phyloP scores from a whole-genome alignment of 2,797 vertebrate genomes.

The Orientallactaga sibirica region DNA sequence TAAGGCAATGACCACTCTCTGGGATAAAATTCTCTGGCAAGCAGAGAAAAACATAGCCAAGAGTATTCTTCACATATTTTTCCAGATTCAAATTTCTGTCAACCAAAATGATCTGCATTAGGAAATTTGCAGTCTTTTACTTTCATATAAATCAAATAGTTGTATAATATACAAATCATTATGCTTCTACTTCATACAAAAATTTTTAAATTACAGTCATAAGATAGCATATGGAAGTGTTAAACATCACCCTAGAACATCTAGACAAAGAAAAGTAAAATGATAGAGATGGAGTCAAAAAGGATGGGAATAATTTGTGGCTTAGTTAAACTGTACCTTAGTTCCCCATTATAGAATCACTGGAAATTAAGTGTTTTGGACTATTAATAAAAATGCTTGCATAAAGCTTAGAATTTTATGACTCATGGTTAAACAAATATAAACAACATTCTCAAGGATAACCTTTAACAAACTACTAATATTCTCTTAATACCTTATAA shows the following conservation, averaged over 20 bases:
- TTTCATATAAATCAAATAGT: conserved; percentile 40
- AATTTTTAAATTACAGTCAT: neutral
- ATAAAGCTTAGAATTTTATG: too few relatives aligned
- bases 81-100: conserved; percentile 6
- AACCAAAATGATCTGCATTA: conserved; percentile 1
- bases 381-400: too few relatives aligned
- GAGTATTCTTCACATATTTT: neutral
- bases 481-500: neutral
- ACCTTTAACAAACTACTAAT: conserved; percentile 29
- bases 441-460: too few relatives aligned
- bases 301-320: too few relatives aligned
- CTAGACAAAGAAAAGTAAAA: too few relatives aligned
- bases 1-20: neutral
- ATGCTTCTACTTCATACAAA: conserved; percentile 22
- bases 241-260: too few relatives aligned
- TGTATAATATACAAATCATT: neutral
- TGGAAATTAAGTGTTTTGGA: too few relatives aligned
- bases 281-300: too few relatives aligned
- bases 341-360: too few relatives aligned
- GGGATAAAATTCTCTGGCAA: neutral
- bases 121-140: neutral
- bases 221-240: neutral
- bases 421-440: too few relatives aligned
- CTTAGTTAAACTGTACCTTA: too few relatives aligned
- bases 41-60: neutral